Conservation (phyloP, 92 coral and sea anemone genomes). For the Palythoa caribaeorum region DNA sequence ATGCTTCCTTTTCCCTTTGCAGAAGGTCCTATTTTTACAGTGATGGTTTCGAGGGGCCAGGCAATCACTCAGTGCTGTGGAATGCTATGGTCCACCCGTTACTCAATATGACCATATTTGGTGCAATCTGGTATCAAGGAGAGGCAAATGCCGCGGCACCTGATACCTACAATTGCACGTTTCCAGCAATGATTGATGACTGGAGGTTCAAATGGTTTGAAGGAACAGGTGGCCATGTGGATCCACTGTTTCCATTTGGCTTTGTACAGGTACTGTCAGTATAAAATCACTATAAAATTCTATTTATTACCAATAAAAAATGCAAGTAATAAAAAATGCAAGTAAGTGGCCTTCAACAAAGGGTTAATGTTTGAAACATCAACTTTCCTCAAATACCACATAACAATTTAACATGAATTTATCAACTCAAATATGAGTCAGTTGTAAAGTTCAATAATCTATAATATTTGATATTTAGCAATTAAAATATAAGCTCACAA, state of each 20-base stretch:
- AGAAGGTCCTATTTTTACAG: not conserved
- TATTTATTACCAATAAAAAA: no score
- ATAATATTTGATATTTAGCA: no score
- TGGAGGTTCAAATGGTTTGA: conserved; percentile 95
- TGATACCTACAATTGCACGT: conserved; percentile 91
- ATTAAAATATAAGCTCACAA: no score
- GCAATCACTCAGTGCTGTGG: conserved; percentile 81
- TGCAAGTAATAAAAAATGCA: no score
- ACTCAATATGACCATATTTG: conserved; percentile 97
- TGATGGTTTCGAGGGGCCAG: conserved; percentile 45
- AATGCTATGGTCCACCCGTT: conserved; percentile 96
- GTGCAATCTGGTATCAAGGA: conserved; percentile 98
- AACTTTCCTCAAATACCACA: not conserved
- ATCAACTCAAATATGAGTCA: no score
- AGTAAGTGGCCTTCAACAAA: not conserved
- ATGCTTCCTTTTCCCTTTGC: not conserved
- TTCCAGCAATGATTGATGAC: conserved; percentile 99
- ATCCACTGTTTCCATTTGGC: conserved; percentile 88
- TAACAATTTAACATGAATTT: no score
- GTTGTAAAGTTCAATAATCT: no score
- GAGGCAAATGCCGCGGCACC: conserved; percentile 80
- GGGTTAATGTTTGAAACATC: not conserved
- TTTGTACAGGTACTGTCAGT: conserved; percentile 84
- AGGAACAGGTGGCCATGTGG: conserved; percentile 76
- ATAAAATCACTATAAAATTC: no score